Evolutionary conservation across 2,113 vertebrate genomes (phyloP).

Genomic region (Callionymus lyra): DNA sequence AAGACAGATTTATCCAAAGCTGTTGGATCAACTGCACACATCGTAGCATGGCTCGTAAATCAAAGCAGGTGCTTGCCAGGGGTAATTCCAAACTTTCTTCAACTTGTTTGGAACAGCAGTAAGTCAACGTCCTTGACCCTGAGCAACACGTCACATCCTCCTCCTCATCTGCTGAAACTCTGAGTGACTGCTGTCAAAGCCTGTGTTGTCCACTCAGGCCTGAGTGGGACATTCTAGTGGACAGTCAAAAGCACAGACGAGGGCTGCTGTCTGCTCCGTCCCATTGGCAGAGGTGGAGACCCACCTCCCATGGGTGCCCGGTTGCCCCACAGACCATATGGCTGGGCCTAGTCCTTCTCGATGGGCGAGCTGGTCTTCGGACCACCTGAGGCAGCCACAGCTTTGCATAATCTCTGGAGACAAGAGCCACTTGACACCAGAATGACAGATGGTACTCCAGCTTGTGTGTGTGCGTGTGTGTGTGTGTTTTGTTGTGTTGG

Average conservation of each 20-base stretch:
- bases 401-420: constrained; percentile 67
- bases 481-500: too few relatives aligned
- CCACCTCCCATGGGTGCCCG: constrained; percentile 49
- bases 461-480: constrained; percentile 26
- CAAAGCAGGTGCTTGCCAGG: too few relatives aligned
- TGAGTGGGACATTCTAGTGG: constrained; percentile 25
- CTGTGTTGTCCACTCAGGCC: constrained; percentile 21
- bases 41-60: too few relatives aligned
- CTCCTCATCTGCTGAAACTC: constrained; percentile 5
- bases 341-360: constrained; percentile 43
- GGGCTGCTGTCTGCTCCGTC: constrained; percentile 35
- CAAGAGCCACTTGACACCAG: constrained; percentile 71
- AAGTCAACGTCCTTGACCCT: constrained; percentile 12
- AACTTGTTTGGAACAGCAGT: too few relatives aligned
- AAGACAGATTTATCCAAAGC: too few relatives aligned
- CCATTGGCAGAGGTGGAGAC: constrained; percentile 27
- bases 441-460: constrained; percentile 70
- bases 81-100: too few relatives aligned
- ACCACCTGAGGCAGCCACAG: constrained; percentile 65
- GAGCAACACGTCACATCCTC: neutral
- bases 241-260: constrained; percentile 10
- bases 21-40: too few relatives aligned
- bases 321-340: constrained; percentile 65
- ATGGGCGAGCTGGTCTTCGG: constrained; percentile 45
- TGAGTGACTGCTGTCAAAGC: constrained; percentile 34